Conservation (phyloP, 1,140 invertebrate species). For the Holcopasites calliopsidis region DNA sequence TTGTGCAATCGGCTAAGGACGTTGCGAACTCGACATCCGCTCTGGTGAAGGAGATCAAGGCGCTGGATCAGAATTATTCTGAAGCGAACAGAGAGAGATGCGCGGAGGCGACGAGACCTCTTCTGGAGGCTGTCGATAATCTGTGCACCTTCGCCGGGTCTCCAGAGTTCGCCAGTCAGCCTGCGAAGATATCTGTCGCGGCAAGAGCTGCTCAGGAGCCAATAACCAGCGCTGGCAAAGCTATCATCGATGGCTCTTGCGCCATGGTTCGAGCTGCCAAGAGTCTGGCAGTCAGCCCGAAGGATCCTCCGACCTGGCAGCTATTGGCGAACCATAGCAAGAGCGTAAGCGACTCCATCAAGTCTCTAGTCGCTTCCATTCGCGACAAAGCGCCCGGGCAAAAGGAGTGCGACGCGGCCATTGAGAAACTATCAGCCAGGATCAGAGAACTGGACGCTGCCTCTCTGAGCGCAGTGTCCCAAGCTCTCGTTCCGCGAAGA, state of each 20-base stretch:
- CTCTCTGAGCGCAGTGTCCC: constrained; percentile 91
- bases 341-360: constrained; percentile 97
- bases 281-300: constrained; percentile 91
- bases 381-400: constrained; percentile 97
- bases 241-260: constrained; percentile 91
- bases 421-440: constrained; percentile 88
- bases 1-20: constrained; percentile 98
- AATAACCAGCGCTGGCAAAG: constrained; percentile 90
- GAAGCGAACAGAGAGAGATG: constrained; percentile 88
- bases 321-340: constrained; percentile 95
- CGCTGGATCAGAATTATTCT: constrained; percentile 91
- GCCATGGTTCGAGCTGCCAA: constrained; percentile 95
- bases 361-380: constrained; percentile 94
- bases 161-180: constrained; percentile 94
- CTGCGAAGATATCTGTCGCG: constrained; percentile 92
- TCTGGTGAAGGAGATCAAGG: constrained; percentile 97
- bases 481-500: constrained; percentile 86
- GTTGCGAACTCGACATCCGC: constrained; percentile 97
- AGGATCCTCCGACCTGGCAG: constrained; percentile 96
- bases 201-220: constrained; percentile 91
- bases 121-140: constrained; percentile 94
- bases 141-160: constrained; percentile 95
- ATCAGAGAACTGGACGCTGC: constrained; percentile 93
- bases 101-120: constrained; percentile 89
- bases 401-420: constrained; percentile 93